Base-by-base conservation (phyloP, 2,888 invertebrate genomes). In the Polyommatus iphigenia region DNA sequence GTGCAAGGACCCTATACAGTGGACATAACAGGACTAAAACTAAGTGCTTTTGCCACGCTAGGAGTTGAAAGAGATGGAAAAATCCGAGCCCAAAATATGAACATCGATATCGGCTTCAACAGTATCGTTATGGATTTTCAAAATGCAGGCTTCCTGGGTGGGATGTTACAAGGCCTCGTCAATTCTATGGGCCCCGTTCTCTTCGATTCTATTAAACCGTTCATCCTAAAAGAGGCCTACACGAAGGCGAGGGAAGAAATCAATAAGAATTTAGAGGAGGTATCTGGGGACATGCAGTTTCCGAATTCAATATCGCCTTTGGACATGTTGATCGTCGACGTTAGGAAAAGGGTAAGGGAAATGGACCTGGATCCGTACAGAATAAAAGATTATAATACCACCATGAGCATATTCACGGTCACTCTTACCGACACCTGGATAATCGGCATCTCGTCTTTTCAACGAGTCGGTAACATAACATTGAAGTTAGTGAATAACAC, bases 191-290 rank as follows among this genome's bases (percentile, higher is more conserved):
- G 98, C 0, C 95, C 95, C 18, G 95, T 97, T 81, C 95, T 98
- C 15, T 98, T 98, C 83, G 97, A 98, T 86, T 96, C 97, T 15
- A 97, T 98, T 84, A 98, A 98, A 86, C 98, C 98, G 0, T 96
- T 96, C 82, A 96, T 98, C 81, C 90, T 98, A 32, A 95, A 95
- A 81, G 96, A 97, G 89, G 97, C 97, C 0, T 97, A 98, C 85
- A 95, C 95, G 0, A 96, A 97, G 86, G 94, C 97, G 0, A 95
- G 97, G 81, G 94, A 92, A 1, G 96, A 96, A 87, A 96, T 98
- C 1, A 97, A 98, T 86, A 94, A 95, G 18, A 96, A 97, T 86
- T 95, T 98, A 46, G 95, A 95, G 20, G 95, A 96, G 83, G 85
- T 97, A 18, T 95, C 97, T 18, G 95, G 95, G 0, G 95, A 95